Base-by-base conservation (phyloP, 2,113 vertebrate genomes). In the Burhinus bistriatus region DNA sequence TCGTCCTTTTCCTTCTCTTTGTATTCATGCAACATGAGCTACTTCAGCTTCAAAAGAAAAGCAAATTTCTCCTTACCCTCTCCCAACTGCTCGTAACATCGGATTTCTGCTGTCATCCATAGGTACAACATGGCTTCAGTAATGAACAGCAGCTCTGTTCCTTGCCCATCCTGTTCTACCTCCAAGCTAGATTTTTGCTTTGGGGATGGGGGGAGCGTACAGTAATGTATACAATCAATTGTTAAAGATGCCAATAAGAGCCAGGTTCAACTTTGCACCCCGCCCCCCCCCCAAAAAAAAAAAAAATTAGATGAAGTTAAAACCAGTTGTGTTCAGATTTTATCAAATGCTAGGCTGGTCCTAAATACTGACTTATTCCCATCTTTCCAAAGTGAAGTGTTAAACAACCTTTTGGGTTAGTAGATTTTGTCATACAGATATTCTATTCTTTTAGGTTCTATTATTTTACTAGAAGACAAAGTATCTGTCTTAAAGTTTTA, bases 121-220 rank as follows among this genome's bases (percentile, higher is more conserved):
- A 72, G 16, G 40, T 32, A 83, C 4, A 26, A 20, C 49, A 64
- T 36, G 2, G 0, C 27, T 64, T 83, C 57, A 51, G 27, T 58
- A 92, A 62, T 1, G 0, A 66, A 36, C 8, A 70, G 42, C 49
- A 70, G 40, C 22, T 70, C 57, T 21, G 12, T 36, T 55, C 77
- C 15, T 55, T 42, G 15, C 29, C 30, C 32, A 52, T n/a, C 8
- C 16, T 45, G 18, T 58, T 54, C 57, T 38, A 61, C 23, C 19
- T 45, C 19, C 27, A 40, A 47, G 29, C 34, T 30, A 29, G 20
- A 58, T 65, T 78, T 71, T 42, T 47, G 16, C 25, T 78, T 78
- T 65, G 13, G 13, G 52, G 20, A 15, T 2, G 2, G 16, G 6
- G 23, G 11, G 16, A 40, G 12, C 0, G 0, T 45, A 58, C 29